A percentile compares a stretch with the other conserved stretches of the same genome.
These are phyloP conservation scores for Drosophila athabasca DNA, from an alignment of 1,140 invertebrate genomes.

Conservation along the genomic window DNA sequence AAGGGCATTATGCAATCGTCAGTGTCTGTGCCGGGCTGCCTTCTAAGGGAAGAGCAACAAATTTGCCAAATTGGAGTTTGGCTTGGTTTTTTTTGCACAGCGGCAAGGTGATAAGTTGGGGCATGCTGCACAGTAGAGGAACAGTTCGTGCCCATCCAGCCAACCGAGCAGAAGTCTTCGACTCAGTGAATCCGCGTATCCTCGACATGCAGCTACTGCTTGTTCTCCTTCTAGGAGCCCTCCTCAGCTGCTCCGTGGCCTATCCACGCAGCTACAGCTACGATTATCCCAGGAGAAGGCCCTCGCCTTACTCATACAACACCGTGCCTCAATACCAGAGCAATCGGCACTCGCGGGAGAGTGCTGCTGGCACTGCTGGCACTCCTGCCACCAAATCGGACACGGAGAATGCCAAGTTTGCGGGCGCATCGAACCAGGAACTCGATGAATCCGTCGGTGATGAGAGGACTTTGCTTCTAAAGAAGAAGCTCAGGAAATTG, in stretches of 20 bases:
- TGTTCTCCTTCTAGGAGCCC: constrained; percentile 45
- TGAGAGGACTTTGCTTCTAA: constrained; percentile 53
- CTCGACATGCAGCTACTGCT: constrained; percentile 48
- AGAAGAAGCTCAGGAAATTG: constrained; percentile 64
- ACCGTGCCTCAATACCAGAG: constrained; percentile 18
- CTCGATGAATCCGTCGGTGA: constrained; percentile 58
- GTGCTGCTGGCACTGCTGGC: constrained; percentile 2
- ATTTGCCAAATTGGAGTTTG: constrained; percentile 55
- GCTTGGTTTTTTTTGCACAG: constrained; percentile 52
- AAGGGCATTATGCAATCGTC: constrained; percentile 75
- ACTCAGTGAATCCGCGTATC: constrained; percentile 17
- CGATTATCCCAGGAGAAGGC: constrained; percentile 29
- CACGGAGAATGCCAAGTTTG: constrained; percentile 76
- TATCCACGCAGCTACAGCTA: constrained; percentile 52
- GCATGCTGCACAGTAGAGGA: constrained; percentile 47
- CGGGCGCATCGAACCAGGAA: constrained; percentile 71
- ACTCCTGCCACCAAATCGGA: constrained; percentile 52
- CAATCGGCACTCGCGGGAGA: constrained; percentile 49
- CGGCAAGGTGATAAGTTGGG: constrained; percentile 76
- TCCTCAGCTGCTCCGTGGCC: constrained; percentile 49
- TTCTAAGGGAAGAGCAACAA: constrained; percentile 75
- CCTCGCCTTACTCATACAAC: constrained; percentile 12
- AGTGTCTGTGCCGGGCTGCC: constrained; percentile 44
- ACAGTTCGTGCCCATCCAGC: constrained; percentile 58
- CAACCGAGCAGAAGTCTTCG: constrained; percentile 42